Base-by-base conservation (phyloP, 2,888 invertebrate species). In the Monochamus alternatus region DNA sequence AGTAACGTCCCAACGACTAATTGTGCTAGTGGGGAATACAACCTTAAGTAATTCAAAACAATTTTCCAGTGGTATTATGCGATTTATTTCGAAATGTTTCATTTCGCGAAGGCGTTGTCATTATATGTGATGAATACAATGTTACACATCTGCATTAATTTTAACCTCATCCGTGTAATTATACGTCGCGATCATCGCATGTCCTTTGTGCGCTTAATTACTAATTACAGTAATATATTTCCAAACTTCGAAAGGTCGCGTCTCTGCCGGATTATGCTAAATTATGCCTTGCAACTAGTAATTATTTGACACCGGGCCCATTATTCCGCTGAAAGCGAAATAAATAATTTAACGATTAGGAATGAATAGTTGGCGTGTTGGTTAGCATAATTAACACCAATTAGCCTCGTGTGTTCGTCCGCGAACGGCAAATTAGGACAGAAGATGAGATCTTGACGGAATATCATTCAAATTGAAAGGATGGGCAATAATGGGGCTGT, bases 281-380 rank as follows among this genome's bases (percentile, higher is more conserved):
- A 74, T 69, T 64, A 74, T 64, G 44, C 38, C 68, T 58, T 47
- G 55, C 4, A 74, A 38, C 64, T 47, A 47, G 69, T 55, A 74
- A 74, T 74, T 74, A 74, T 68, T 60, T 64, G 1, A 64, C 55
- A 44, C 69, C 66, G 63, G 69, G 74, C 67, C 72, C 80, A 80
- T 72, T 81, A 67, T 72, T 85, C 82, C 52, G 81, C 85, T 85
- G 86, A 85, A 77, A 43, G 60, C 30, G 30, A 44, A 60, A 47
- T 69, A 31, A 69, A 60, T 60, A 69, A 59, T 69, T 68, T 68
- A 65, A 65, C 30, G 14, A 60, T 47, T 60, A 44, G 38, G 38
- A 5, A 38, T 60, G 69, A 60, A 69, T 47, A 69, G 69, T n/a
- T 47, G 44, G 4, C 43, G 47, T 60, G 69, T 44, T 60, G 30